Evolutionary conservation across 1,140 invertebrate genomes (phyloP).

Genomic region (Drosophila lacteicornis): DNA sequence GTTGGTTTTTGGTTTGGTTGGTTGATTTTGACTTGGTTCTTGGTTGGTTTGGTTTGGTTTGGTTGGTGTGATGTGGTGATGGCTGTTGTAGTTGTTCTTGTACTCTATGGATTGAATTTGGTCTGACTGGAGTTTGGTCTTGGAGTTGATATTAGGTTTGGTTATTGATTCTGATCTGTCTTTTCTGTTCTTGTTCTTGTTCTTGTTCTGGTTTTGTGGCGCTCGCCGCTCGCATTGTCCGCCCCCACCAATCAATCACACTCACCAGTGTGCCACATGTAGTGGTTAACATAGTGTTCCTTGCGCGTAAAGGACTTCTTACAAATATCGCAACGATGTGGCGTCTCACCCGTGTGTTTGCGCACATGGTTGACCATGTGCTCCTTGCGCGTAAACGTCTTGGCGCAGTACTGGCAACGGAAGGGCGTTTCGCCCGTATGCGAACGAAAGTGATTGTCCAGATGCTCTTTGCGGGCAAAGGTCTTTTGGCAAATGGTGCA

Average conservation of each 20-base stretch:
- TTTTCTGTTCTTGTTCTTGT: conserved; percentile 36
- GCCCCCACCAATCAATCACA: conserved; percentile 86
- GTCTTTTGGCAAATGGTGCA: conserved; percentile 94
- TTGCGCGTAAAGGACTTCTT: conserved; percentile 94
- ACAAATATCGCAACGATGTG: conserved; percentile 93
- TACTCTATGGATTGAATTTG: conserved; percentile 41
- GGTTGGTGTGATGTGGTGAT: conserved; percentile 78
- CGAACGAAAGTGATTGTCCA: conserved; percentile 92
- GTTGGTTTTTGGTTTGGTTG: conserved; percentile 73
- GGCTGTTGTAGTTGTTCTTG: conserved; percentile 71
- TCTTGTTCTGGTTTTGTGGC: conserved; percentile 50
- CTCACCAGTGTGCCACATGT: conserved; percentile 90
- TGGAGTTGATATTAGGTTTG: conserved; percentile 16
- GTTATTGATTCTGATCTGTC: conserved; percentile 44
- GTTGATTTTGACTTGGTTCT: conserved; percentile 65
- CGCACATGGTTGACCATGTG: conserved; percentile 94
- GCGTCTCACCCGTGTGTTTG: conserved; percentile 94
- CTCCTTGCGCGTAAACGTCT: conserved; percentile 94
- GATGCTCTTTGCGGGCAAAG: conserved; percentile 94
- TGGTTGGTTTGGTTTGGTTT: conserved; percentile 45
- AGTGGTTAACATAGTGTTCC: conserved; percentile 93
- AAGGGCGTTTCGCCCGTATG: conserved; percentile 94
- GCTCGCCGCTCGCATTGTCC: conserved; percentile 85
- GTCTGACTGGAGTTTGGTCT: conserved; percentile 49
- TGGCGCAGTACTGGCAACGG: conserved; percentile 91